Base-by-base conservation (phyloP, 1,140 invertebrate species). In the Nymphalis io region DNA sequence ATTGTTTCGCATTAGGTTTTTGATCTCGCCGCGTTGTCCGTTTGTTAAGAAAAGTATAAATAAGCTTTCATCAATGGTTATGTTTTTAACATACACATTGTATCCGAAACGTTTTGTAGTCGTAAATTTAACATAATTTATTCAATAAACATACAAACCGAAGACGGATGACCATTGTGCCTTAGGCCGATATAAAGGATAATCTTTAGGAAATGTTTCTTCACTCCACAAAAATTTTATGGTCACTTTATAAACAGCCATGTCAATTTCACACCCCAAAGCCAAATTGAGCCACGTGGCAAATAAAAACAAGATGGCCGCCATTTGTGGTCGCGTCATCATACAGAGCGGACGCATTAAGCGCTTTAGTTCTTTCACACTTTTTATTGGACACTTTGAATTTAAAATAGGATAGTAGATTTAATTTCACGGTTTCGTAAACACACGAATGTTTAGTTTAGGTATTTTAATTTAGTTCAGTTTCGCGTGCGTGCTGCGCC, bases 141-240 rank as follows among this genome's bases (percentile, higher is more conserved):
- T 39, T 5, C 38, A 38, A 42, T 13, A 63, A n/a, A 3, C 5
- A 46, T 68, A 79, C 96, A 94, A 87, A 98, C 97, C 97, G 87
- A 98, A 94, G 62, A 97, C 93, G 85, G 96, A 95, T 78, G 96
- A 96, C 95, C 97, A 98, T 84, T 98, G 97, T 1, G 97, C 97
- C 38, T 95, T 95, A 11, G 97, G 97, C 81, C 96, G 94, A 94
- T 96, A 96, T 80, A 95, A 94, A 0, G 97, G 97, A 90, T 96
- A 98, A 88, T 98, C 96, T 84, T 97, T 97, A 5, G 97, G 97
- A 85, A 98, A 98, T 68, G 93, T 93, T 63, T 96, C 94, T 67
- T 96, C 94, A 67, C 95, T 96, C 97, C 97, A 98, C 82, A 96
- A 95, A 67, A 96, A 97, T 78, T 95, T 94, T 82, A 98, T 88